Percentiles rank a stretch among this genome's conserved stretches.
Evolutionary conservation across 2,113 vertebrate genomes (phyloP).

Genomic region (Phylloscopus trochiloides): DNA sequence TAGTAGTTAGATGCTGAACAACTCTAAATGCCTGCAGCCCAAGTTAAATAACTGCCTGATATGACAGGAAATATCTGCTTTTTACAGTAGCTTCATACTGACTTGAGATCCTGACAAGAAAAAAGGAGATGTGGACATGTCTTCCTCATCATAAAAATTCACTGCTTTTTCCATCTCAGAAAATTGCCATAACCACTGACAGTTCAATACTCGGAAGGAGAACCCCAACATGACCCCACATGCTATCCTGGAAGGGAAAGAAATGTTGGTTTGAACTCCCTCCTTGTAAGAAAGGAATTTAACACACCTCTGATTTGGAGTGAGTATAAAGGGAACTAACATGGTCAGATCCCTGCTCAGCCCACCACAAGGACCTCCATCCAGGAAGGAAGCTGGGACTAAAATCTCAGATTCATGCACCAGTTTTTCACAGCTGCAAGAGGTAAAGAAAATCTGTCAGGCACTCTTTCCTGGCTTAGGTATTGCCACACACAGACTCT

Average conservation of each 20-base stretch:
- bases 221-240: background rate
- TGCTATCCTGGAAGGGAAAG: background rate
- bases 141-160: background rate
- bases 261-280: background rate
- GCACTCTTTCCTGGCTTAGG: background rate
- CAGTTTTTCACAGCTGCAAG: background rate
- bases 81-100: background rate
- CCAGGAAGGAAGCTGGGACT: background rate
- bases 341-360: background rate
- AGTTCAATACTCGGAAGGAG: background rate
- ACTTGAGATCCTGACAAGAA: background rate
- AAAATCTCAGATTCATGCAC: background rate
- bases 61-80: background rate
- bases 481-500: background rate
- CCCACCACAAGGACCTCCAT: background rate
- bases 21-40: background rate
- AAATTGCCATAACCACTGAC: background rate
- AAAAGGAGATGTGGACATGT: background rate
- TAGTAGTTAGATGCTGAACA: background rate
- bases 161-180: background rate
- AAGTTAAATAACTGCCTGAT: background rate
- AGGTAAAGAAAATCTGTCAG: background rate
- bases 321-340: fast-evolving
- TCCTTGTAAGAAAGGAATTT: background rate
- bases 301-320: background rate